phyloP scores from a whole-genome alignment of 2,888 invertebrate genomes.

The Agonopterix alstromeriana region DNA sequence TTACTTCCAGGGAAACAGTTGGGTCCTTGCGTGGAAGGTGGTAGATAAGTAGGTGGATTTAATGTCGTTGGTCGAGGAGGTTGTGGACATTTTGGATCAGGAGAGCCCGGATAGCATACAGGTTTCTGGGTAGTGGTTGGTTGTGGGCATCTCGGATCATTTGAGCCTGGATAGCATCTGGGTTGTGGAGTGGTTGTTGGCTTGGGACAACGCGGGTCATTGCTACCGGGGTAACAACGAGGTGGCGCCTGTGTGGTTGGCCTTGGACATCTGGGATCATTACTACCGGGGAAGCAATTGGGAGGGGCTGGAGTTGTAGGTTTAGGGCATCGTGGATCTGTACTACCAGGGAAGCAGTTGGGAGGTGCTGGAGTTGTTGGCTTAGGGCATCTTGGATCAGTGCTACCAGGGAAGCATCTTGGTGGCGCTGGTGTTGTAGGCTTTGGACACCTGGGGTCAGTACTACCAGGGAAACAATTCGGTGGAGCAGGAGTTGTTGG shows the following conservation, averaged over 20 bases:
- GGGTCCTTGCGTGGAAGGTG: conserved; percentile 17
- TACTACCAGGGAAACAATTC: conserved; percentile 20
- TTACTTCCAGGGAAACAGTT: conserved; percentile 26
- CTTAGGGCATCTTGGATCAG: conserved; percentile 33
- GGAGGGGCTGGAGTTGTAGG: conserved; percentile 20
- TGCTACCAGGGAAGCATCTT: conserved; percentile 24
- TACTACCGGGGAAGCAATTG: conserved; percentile 15
- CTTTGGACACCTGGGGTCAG: conserved; percentile 29
- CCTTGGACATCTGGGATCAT: conserved; percentile 31
- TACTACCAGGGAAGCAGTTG: conserved; percentile 24
- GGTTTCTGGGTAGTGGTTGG: conserved; percentile 23
- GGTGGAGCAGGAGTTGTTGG: conserved; percentile 11
- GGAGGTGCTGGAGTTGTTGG: conserved; percentile 28
- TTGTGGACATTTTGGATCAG: conserved; percentile 20
- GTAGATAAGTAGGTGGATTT: conserved; percentile 14
- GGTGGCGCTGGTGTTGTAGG: conserved; percentile 26
- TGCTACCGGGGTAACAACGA: conserved; percentile 24
- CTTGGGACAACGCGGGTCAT: conserved; percentile 39
- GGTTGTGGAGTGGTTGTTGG: conserved; percentile 24
- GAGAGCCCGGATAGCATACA: conserved; percentile 29
- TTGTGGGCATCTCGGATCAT: conserved; percentile 37
- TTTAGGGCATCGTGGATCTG: conserved; percentile 27
- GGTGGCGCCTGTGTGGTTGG: conserved; percentile 23
- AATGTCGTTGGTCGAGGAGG: conserved; percentile 19
- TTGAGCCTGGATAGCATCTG: conserved; percentile 35